Conservation (phyloP, 2,888 invertebrate genomes). For the Notodonta ziczac region DNA sequence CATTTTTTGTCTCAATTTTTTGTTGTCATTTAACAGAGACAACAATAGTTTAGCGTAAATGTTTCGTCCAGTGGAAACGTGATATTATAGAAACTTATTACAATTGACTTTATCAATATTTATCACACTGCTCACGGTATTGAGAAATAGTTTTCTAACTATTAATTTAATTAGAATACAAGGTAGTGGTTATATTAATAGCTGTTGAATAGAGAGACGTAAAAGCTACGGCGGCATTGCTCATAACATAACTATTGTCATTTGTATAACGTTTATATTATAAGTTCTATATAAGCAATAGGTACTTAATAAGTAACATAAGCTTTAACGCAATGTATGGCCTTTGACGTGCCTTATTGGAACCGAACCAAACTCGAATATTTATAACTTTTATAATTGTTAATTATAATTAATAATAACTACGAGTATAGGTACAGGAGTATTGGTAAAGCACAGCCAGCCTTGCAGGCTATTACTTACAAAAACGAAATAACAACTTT, state of each 20-base stretch:
- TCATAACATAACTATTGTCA: conserved; percentile 7
- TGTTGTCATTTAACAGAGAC: too few relatives aligned
- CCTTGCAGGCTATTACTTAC: too few relatives aligned
- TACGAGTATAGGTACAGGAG: not conserved
- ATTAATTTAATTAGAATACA: not conserved
- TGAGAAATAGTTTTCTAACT: not conserved
- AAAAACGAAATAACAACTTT: too few relatives aligned
- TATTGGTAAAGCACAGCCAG: not conserved
- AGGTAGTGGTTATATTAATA: too few relatives aligned
- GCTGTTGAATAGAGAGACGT: too few relatives aligned
- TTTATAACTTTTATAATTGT: conserved; percentile 37
- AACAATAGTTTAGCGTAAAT: too few relatives aligned
- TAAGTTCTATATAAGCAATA: conserved; percentile 16
- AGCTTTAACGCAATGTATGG: conserved; percentile 77
- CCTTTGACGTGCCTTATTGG: conserved; percentile 77
- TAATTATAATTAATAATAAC: conserved; percentile 1
- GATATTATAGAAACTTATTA: too few relatives aligned
- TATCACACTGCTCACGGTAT: too few relatives aligned
- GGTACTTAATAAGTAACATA: conserved; percentile 38
- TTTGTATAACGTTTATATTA: conserved; percentile 30
- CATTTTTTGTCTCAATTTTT: too few relatives aligned
- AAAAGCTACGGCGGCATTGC: not conserved
- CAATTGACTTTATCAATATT: too few relatives aligned
- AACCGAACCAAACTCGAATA: conserved; percentile 80
- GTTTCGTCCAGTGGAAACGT: too few relatives aligned